Base-by-base conservation (phyloP, 2,888 invertebrate species). In the Drosophila birchii region DNA sequence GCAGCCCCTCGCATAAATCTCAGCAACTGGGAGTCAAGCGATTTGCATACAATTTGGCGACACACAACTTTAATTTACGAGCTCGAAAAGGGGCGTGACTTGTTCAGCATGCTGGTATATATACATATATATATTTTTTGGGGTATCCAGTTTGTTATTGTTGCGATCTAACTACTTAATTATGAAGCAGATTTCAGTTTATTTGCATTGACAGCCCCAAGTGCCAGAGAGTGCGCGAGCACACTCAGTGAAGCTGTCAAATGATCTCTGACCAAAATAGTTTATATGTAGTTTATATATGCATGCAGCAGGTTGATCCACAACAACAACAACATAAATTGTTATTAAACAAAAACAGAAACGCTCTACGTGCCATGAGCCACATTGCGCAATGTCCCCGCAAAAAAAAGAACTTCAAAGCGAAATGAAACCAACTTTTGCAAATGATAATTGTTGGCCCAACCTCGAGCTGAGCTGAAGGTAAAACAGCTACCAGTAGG, bases 31-130 rank as follows among this genome's bases (percentile, higher is more conserved):
- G 57, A 70, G 81, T 34, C 72, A 47, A 68, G 49, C 63, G 66
- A 87, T 84, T 88, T 84, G 89, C 87, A 88, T 85, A 75, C 82
- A 79, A 75, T 84, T 84, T 75, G 87, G 84, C 73, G 89, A 87
- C 82, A 87, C 78, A 75, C n/a, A 23, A 73, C 39, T 66, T 66
- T 79, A 85, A 84, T 84, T 84, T 84, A 88, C 85, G 84, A 85
- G 74, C 78, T 20, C 29, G 51, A 51, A 69, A 70, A 76, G 77
- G 70, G 82, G 87, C 88, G 87, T 82, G 62, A 58, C 34, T 70
- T 54, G 57, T 76, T 47, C 39, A 45, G 18, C 66, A 53, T 55
- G 23, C 29, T 18, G 53, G 32, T 29, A 29, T 29, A 6, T 32
- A 12, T 47, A 11, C 6, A 4, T 16, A 5, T 26, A 16, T 49